Evolutionary conservation across 2,113 vertebrate genomes (phyloP).

Genomic region (Tapirus terrestris): DNA sequence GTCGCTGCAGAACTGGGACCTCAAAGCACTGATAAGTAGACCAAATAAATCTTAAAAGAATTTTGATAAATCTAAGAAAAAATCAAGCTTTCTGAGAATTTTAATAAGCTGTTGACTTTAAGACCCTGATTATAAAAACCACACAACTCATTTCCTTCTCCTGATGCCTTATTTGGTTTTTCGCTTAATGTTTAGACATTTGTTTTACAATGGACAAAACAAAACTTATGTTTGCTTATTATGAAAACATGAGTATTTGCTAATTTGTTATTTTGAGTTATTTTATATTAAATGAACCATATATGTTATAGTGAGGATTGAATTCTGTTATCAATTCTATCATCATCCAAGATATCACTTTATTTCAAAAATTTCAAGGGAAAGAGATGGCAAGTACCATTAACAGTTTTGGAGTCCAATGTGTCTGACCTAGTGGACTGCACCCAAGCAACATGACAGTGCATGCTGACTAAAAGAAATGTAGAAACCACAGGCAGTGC

Average conservation of each 20-base stretch:
- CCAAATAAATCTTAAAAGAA: background rate
- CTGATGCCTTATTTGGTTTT: constrained; percentile 6
- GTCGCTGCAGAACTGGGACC: constrained; percentile 64
- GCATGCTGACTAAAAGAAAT: background rate
- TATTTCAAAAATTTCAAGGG: background rate
- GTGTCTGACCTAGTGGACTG: background rate
- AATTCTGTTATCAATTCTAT: background rate
- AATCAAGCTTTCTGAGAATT: background rate
- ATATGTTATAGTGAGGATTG: background rate
- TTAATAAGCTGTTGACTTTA: constrained; percentile 39
- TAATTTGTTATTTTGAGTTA: background rate
- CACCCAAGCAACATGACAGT: background rate
- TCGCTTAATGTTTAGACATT: constrained; percentile 38
- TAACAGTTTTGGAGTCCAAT: background rate
- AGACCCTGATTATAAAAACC: constrained; percentile 54
- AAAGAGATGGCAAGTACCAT: background rate
- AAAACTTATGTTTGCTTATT: background rate
- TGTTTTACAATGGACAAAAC: background rate
- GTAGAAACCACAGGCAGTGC: background rate
- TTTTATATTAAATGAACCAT: background rate
- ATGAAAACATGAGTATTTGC: background rate
- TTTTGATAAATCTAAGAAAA: background rate
- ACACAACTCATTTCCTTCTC: constrained; percentile 3
- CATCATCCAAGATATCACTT: background rate
- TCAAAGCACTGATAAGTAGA: constrained; percentile 38